Evolutionary conservation across 2,797 vertebrate genomes (phyloP).

Genomic region (Danio choprae): DNA sequence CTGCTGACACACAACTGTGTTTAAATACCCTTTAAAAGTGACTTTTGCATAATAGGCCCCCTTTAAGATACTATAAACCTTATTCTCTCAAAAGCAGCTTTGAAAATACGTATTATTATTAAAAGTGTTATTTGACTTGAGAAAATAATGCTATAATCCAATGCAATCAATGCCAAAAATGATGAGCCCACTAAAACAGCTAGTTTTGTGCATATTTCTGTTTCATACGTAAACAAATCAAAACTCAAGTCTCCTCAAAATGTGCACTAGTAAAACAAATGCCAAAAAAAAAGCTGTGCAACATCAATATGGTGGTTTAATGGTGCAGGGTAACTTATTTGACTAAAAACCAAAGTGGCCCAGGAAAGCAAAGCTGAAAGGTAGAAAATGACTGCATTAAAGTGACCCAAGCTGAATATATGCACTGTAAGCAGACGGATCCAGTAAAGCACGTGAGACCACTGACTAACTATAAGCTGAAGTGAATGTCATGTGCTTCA

Average conservation of each 20-base stretch:
- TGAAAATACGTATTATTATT: too few relatives aligned
- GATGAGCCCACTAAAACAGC: background rate
- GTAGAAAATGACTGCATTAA: background rate
- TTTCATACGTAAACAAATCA: too few relatives aligned
- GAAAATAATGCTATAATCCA: too few relatives aligned
- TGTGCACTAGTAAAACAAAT: background rate
- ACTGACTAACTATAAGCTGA: background rate
- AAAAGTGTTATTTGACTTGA: too few relatives aligned
- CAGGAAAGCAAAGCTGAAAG: background rate
- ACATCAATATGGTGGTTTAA: background rate
- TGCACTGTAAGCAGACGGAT: background rate
- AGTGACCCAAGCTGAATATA: background rate
- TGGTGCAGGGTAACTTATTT: background rate
- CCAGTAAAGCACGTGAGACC: constrained; percentile 8
- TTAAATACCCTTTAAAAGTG: too few relatives aligned
- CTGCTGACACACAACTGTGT: too few relatives aligned
- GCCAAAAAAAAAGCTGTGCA: background rate
- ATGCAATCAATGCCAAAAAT: too few relatives aligned
- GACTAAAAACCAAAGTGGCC: background rate
- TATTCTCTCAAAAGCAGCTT: too few relatives aligned
- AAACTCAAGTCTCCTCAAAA: background rate
- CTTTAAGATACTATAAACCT: too few relatives aligned
- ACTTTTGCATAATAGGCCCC: too few relatives aligned
- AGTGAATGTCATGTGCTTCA: constrained; percentile 5
- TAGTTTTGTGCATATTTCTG: background rate